Evolutionary conservation across 2,888 invertebrate species (phyloP).

Genomic region (Penaeus monodon): DNA sequence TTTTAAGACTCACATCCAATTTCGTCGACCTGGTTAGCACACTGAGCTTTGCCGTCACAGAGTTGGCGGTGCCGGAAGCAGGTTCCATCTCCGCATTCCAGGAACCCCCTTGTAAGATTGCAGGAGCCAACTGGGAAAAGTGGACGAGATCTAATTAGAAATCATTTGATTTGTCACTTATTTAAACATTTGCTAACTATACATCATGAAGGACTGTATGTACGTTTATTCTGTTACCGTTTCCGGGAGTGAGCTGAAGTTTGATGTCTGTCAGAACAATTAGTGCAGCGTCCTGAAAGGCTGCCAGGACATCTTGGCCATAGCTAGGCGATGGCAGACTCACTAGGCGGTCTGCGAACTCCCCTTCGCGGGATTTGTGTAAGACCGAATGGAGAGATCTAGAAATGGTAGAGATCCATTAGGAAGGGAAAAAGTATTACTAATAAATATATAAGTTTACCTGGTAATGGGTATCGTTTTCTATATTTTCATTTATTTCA

Average conservation of each 20-base stretch:
- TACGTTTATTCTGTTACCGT: conserved; percentile 48
- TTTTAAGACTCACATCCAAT: conserved; percentile 42
- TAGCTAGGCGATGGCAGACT: conserved; percentile 29
- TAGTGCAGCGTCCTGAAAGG: conserved; percentile 68
- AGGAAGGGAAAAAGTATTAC: neutral
- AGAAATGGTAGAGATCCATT: too few relatives aligned
- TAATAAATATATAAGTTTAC: too few relatives aligned
- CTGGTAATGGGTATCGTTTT: too few relatives aligned
- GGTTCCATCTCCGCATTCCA: conserved; percentile 49
- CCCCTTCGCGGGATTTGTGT: conserved; percentile 40
- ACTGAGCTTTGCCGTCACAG: conserved; percentile 35
- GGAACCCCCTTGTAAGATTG: conserved; percentile 3
- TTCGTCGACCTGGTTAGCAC: conserved; percentile 33
- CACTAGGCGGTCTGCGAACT: conserved; percentile 19
- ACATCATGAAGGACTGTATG: neutral
- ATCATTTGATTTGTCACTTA: neutral
- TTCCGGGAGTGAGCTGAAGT: conserved; percentile 63
- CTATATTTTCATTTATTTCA: too few relatives aligned
- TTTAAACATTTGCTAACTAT: neutral
- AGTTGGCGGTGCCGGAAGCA: conserved; percentile 32
- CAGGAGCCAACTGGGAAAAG: conserved; percentile 6
- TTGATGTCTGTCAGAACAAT: conserved; percentile 73
- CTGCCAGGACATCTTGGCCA: conserved; percentile 24
- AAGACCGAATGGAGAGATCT: conserved; percentile 39
- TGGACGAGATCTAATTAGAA: neutral